A percentile compares a stretch with the other conserved stretches of the same genome.
Conservation (phyloP, 2,888 invertebrate species). For the Venusia cambrica region DNA sequence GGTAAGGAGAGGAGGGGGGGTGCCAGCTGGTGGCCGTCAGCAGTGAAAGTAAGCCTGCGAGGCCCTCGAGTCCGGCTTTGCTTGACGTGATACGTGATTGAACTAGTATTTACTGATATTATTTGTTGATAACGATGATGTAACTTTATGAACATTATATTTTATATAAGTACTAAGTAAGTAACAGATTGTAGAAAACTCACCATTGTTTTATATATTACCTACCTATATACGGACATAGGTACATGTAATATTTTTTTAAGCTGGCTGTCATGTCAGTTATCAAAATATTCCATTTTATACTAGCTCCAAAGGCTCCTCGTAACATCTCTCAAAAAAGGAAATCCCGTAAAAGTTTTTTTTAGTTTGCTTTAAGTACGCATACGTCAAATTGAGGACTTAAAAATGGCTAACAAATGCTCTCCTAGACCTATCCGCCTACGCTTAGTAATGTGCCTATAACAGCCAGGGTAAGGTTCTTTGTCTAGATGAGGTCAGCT, state of each 20-base stretch:
- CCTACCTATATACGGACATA: too few species aligned
- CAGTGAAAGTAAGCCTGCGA: constrained; percentile 73
- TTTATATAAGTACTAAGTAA: too few species aligned
- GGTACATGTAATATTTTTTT: too few species aligned
- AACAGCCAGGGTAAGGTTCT: constrained; percentile 38
- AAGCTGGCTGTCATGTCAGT: too few species aligned
- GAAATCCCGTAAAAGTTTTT: too few species aligned
- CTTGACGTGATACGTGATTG: constrained; percentile 43
- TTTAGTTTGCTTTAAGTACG: too few species aligned
- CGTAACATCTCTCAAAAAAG: too few species aligned
- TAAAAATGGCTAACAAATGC: constrained; percentile 5
- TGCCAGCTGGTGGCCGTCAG: constrained; percentile 74
- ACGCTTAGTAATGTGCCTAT: constrained; percentile 21
- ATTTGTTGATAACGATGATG: constrained; percentile 12
- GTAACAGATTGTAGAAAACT: too few species aligned
- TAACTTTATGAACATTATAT: constrained; percentile 9
- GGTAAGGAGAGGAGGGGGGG: constrained; percentile 37
- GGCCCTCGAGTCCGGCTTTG: constrained; percentile 46
- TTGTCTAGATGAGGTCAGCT: constrained; percentile 49
- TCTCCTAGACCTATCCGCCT: constrained; percentile 12
- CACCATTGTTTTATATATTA: too few species aligned
- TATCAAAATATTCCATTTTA: too few species aligned
- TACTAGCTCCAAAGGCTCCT: too few species aligned
- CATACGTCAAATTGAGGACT: too few species aligned
- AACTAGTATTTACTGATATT: constrained; percentile 34